Evolutionary conservation across 92 coral and sea anemone genomes (phyloP), one percentile per base, ranked within the genome.

Genomic region (Heteractis magnifica): DNA sequence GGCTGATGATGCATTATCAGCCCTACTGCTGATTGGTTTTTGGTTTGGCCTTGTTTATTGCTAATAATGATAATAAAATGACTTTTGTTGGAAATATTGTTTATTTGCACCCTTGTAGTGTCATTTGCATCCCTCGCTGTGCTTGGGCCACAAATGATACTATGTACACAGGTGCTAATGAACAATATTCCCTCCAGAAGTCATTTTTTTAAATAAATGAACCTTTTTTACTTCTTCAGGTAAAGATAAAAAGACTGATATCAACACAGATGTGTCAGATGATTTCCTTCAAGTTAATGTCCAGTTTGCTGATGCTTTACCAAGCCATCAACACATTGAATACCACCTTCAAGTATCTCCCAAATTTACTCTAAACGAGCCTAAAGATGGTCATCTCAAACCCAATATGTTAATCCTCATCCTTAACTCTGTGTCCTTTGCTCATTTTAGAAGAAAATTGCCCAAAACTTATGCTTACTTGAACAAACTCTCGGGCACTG

Each of bases 261-360:
- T 86, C 51, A 89, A 76, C 56, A 86, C 85, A 3, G 92, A 89
- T 49, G 75, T 89, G 49, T 62, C 71, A 53, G 89, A 89, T 18
- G 92, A 89, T 70, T 89, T 89, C 52, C 77, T 89, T 72, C 83
- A 89, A 86, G 77, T 89, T 13, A 59, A 56, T 70, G 60, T 89
- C 51, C 84, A 82, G 59, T 82, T 77, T 65, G 56, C 92, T 19
- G 77, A 71, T 51, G 88, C 82, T 7, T 49, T 79, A 18, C 81
- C 88, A 12, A 87, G 87, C 18, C 79, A 78, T 16, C 13, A 70
- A 26, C 79, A 78, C 78, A 52, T 77, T 16, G 90, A 89, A 48
- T 89, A 86, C 77, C 81, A 86, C 78, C 87, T 89, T 60, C 92
- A 89, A 73, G 81, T 89, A 14, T 82, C 86, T 21, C 92, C 92